Evolutionary conservation across 2,797 vertebrate species (phyloP), one percentile per base, ranked within the genome.

Genomic region (Sebastes vulpes): DNA sequence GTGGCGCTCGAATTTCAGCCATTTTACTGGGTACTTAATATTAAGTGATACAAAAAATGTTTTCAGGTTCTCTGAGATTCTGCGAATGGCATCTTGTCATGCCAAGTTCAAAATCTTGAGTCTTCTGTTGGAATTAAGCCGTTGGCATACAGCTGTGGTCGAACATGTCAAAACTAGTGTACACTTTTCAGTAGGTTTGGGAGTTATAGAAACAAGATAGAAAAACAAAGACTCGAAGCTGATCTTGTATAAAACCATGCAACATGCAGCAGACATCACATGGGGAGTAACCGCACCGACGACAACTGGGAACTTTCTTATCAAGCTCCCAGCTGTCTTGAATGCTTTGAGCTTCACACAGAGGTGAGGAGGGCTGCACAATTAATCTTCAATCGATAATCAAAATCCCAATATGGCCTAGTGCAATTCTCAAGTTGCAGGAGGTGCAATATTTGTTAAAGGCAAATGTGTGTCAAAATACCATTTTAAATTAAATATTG

Each of bases 191-290:
- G 52, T 16, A 18, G 3, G 20, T 58, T 29, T 26, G 18, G 23
- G 21, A 74, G 48, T 66, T 29, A 4, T 3, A n/a, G 12, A 25
- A 48, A 56, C 20, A 52, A 65, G 5, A 29, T 18, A 11, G 14
- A 12, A 50, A 21, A 54, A 28, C 12, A 29, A 18, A 60, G 4
- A 61, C 26, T 3, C 23, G 9, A 65, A 70, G 31, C 16, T 14
- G 14, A 38, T 42, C 29, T 25, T 46, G 18, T 50, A 54, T 35
- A 28, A 59, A 65, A 70, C 9, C 81, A 77, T 70, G 75, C 65
- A 77, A 38, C 74, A 67, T 72, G 74, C 80, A 82, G 48, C 21
- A 25, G n/a, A 38, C n/a, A 31, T 74, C 28, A 77, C 12, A n/a
- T n/a, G 23, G 50, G 35, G 21, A 18, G 26, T 60, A 23, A 38